Evolutionary conservation across 2,797 vertebrate genomes (phyloP), one percentile per base, ranked within the genome.

Genomic region (Chrysocyon brachyurus): DNA sequence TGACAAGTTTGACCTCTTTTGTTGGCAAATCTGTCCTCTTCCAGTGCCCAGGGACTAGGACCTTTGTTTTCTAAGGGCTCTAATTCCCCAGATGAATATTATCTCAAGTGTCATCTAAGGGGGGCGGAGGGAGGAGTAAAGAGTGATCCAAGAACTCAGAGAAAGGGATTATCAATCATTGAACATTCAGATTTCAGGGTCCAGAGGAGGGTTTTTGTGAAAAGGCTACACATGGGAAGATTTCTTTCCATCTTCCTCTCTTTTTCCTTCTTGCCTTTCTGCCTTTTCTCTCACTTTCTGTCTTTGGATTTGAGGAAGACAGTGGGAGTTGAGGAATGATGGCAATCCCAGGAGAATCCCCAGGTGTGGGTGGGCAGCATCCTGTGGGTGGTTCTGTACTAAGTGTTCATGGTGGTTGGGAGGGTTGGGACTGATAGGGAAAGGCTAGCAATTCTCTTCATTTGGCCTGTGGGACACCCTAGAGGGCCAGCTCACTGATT

Each of bases 11-110:
- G 40, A 85, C 49, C 49, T 24, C 77, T 63, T 91, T 70, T 52
- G 28, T 77, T 87, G 87, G 40, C 5, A 1, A 40, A 79, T 85
- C 81, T 63, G 21, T 54, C 66, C 61, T 59, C 19, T 33, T 49
- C 33, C 68, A 54, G 73, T n/a, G 36, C 31, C 70, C 73, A 93
- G 77, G 54, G 88, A 49, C 46, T 10, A 10, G 33, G 88, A 40
- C 49, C 24, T 94, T 87, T 89, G 73, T 96, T 92, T 93, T 92
- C 90, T 52, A 57, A 96, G 72, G 66, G 79, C 40, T 83, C 85
- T 93, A 36, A 94, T 70, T 96, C 94, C 88, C 90, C 59, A 61
- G 82, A 49, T 64, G 88, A 86, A 17, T 79, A 56, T 89, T 88
- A 40, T 82, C n/a, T 79, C 22, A 0, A 28, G 57, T 52, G n/a